Base-by-base conservation (phyloP, 1,140 invertebrate genomes). In the Drosophila sproati region DNA sequence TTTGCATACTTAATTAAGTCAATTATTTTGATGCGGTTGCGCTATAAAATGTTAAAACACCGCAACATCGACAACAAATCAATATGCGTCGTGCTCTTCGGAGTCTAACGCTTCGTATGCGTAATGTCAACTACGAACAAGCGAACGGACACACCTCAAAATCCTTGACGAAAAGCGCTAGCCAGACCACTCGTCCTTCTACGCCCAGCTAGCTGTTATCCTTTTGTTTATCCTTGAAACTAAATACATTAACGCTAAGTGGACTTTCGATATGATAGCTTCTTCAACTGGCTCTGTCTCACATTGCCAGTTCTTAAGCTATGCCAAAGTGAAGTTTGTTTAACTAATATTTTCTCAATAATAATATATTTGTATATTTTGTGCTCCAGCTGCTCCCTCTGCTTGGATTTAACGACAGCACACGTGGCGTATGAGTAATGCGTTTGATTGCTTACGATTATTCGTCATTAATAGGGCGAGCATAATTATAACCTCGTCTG, bases 11-110 rank as follows among this genome's bases (percentile, higher is more conserved):
- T 82, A 82, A 88, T 87, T 87, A 88, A 80, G 80, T 78, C 77
- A 82, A 87, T 87, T 87, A 87, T 88, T 87, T 73, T 72, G 73
- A 83, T 83, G 80, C 73, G 73, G 81, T 80, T 83, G 54, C 63
- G 76, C 48, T 75, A 70, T 74, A 83, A 88, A 87, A 77, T 80
- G 73, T 72, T 71, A 74, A 20, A 82, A 57, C 69, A 57, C n/a
- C 47, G 45, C 54, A n/a, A 28, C 35, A 35, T 43, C 48, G 50
- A 39, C 51, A n/a, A 43, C 39, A 47, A 77, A 83, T 88, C 83
- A 83, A 80, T 87, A 72, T 67, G 68, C 77, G 57, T 68, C n/a
- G 34, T 6, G 12, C 20, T 61, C 35, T 43, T 32, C 34, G 48
- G 20, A 20, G 47, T 32, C 63, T 64, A 52, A 60, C 60, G 55